Evolutionary conservation across 2,797 vertebrate genomes (phyloP), one percentile per base, ranked within the genome.

Genomic region (Sebastes oblongus): DNA sequence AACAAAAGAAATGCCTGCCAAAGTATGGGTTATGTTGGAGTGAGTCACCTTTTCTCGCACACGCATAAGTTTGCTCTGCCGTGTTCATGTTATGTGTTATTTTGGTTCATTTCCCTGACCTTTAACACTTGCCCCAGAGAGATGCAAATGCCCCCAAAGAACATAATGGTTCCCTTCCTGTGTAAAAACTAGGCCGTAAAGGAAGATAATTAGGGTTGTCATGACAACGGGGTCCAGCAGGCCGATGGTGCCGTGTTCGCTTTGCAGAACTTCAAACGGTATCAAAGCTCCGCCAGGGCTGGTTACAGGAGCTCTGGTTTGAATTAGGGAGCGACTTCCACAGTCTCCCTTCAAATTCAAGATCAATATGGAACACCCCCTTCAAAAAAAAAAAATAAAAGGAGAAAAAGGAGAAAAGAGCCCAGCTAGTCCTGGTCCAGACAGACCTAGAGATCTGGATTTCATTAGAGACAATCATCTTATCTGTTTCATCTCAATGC

Each of bases 381-480:
- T 76, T 81, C 94, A 95, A 86, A 91, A 79, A 16, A 18, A 42
- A 59, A 85, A 56, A 75, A 59, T 50, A 80, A 85, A 75, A 76
- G 64, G 72, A 68, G 72, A 58, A 79, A 73, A 78, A 56, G 80
- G 86, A 88, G 83, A 86, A 93, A 91, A 85, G 68, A 70, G 78
- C 82, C 79, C 29, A 78, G 87, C 91, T 77, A 96, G 96, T 96
- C 94, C 94, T 93, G 75, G 66, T 92, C 87, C 89, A 91, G 89
- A 89, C 89, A 69, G 96, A 95, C 95, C 95, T 83, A 90, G 94
- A 95, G 95, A 97, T 98, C 98, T 99, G 98, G 98, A 96, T 98
- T 99, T 97, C 97, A 99, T 99, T 99, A 99, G 91, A 97, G 95
- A 97, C 97, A 99, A 99, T 99, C 98, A 98, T 99, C 97, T 99